phyloP scores from a whole-genome alignment of 92 coral and sea anemone genomes.

The Porites evermanni region DNA sequence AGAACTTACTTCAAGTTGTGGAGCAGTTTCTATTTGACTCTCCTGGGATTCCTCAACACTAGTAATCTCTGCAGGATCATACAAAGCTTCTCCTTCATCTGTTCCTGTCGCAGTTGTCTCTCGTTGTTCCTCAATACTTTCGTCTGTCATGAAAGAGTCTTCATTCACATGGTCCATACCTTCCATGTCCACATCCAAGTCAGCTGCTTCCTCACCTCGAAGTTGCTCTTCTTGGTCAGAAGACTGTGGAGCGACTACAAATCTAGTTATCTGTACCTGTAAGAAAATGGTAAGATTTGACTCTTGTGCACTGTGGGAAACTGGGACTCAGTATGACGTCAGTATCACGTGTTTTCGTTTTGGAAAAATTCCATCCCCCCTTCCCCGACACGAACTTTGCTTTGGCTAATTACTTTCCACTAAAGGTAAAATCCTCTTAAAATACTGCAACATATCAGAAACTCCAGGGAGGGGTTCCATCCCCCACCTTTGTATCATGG shows the following conservation, averaged over 20 bases:
- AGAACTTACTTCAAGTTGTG: constrained; percentile 27
- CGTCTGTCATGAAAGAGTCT: constrained; percentile 45
- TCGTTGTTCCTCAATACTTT: constrained; percentile 19
- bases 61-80: constrained; percentile 8
- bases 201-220: constrained; percentile 24
- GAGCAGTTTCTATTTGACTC: constrained; percentile 1
- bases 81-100: constrained; percentile 30
- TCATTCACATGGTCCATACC: constrained; percentile 52
- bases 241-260: constrained; percentile 61
- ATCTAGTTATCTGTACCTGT: constrained; percentile 77
- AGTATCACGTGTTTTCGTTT: no score
- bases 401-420: background rate
- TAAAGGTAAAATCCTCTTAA: no score
- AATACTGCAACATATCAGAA: no score
- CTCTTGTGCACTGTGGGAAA: no score
- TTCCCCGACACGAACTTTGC: no score
- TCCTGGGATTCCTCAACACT: background rate
- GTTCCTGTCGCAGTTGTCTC: constrained; percentile 14
- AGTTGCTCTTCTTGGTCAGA: constrained; percentile 36
- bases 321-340: no score
- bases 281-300: background rate
- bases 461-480: no score
- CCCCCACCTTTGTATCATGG: no score
- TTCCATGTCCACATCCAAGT: constrained; percentile 43
- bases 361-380: no score